These are phyloP conservation scores for Drosophila oshimai DNA, from an alignment of 1,140 invertebrate genomes.

Conservation along the genomic window DNA sequence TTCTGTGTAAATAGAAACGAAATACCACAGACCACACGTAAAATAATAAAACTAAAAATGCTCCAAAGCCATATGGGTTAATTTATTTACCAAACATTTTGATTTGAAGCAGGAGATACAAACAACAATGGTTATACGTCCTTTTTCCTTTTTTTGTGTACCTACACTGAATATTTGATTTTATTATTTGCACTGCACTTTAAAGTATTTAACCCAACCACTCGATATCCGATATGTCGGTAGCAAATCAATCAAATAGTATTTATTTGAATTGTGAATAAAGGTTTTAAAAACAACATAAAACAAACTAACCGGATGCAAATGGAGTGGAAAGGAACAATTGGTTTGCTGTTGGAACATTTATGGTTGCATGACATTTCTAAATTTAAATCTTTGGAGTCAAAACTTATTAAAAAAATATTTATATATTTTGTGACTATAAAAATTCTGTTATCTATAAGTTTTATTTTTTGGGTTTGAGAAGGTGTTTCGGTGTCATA, in stretches of 20 bases:
- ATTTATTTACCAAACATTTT: constrained; percentile 4
- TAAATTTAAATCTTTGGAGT: no score
- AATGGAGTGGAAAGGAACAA: constrained; percentile 3
- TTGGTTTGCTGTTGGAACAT: no score
- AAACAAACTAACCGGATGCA: neutral
- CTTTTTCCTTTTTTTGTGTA: constrained; percentile 5
- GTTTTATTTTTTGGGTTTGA: neutral
- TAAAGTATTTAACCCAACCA: neutral
- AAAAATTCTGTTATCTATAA: no score
- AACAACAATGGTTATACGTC: neutral
- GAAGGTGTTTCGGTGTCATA: neutral
- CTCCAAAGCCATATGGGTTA: neutral
- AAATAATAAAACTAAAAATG: constrained; percentile 12
- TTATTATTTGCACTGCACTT: constrained; percentile 11
- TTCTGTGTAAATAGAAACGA: constrained; percentile 3
- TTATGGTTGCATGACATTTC: no score
- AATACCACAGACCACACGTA: constrained; percentile 5
- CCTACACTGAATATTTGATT: no score
- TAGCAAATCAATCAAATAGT: constrained; percentile 8
- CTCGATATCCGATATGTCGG: neutral
- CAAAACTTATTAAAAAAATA: no score
- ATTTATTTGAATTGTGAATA: neutral
- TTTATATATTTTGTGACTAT: no score
- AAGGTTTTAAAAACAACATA: no score
- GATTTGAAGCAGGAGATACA: neutral